A percentile compares a stretch with the other conserved stretches of the same genome.
Conservation (phyloP, 1,140 invertebrate genomes). For the Meloidogyne hapla region DNA sequence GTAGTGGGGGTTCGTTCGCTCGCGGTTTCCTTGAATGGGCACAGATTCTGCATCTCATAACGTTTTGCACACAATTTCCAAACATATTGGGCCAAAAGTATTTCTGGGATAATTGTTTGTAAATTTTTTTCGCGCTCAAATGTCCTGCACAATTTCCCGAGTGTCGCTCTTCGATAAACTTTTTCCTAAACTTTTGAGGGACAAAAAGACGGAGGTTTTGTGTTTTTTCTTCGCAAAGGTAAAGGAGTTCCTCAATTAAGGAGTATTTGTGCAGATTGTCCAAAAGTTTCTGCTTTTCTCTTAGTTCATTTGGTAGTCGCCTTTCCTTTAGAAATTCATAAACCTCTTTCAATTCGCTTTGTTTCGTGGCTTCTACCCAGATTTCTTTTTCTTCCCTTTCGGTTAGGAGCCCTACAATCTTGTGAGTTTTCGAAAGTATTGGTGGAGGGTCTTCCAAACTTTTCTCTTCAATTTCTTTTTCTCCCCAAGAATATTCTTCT, state of each 20-base stretch:
- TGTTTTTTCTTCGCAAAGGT: background rate
- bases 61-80: slow-evolving; percentile 5
- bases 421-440: background rate
- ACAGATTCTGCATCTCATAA: background rate
- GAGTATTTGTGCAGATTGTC: too few species aligned
- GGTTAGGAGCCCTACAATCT: background rate
- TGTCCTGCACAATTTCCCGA: slow-evolving; percentile 9
- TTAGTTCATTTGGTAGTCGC: too few species aligned
- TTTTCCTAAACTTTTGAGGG: background rate
- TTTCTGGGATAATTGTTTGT: background rate
- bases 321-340: too few species aligned
- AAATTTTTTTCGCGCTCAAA: slow-evolving; percentile 11
- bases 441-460: too few species aligned
- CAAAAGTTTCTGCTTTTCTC: too few species aligned
- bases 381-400: background rate
- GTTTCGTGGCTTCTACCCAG: background rate
- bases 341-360: slow-evolving; percentile 6
- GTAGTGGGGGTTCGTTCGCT: background rate
- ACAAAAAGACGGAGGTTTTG: slow-evolving; percentile 24
- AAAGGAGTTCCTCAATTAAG: background rate
- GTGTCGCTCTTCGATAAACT: slow-evolving; percentile 16
- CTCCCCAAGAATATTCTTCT: background rate
- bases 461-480: background rate
- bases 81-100: slow-evolving; percentile 24
- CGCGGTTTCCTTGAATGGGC: background rate